Evolutionary conservation across 2,888 invertebrate species (phyloP), one percentile per base, ranked within the genome.

Genomic region (Spatulosminthurus flaviceps): DNA sequence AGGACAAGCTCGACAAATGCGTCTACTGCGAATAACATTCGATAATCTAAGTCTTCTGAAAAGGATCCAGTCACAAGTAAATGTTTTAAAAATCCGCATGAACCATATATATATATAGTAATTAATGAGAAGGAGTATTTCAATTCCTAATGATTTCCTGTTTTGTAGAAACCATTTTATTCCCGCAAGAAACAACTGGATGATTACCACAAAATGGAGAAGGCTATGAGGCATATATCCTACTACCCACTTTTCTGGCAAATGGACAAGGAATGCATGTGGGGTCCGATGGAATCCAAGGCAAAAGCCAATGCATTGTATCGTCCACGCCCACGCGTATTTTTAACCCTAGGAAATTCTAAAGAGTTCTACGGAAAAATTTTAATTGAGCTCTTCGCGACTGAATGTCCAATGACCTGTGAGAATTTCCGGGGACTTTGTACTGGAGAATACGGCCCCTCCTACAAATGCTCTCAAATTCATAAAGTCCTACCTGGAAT

Each of bases 391-490:
- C 76, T 85, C 13, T 71, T 81, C 43, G 82, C 83, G n/a, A 82
- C 82, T 60, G 69, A 83, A 19, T 82, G 82, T 13, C 85, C 85
- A 0, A 78, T 83, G 79, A 85, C 81, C 9, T 83, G 82, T 16
- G 84, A 85, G 69, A 85, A 84, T 61, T 85, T 85, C 72, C 81
- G 84, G 0, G 74, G 80, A 41, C 78, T 85, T 0, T 85, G 85
- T 61, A 84, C 85, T 21, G 85, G 85, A 24, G 85, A 85, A 74
- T 77, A 71, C 42, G 85, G 85, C 13, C n/a, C 81, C 4, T 81
- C 83, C 13, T 85, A 84, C 77, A 84, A 84, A 71, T 85, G 85
- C 66, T 82, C 84, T 11, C 77, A 80, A 24, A 83, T 85, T 51
- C 82, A 81, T 61, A 79, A 84, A 26, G 78, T 85, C 24, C 64